A percentile compares a stretch with the other conserved stretches of the same genome.
Evolutionary conservation across 2,888 invertebrate genomes (phyloP).

Genomic region (Hirtodrosophila confusa): DNA sequence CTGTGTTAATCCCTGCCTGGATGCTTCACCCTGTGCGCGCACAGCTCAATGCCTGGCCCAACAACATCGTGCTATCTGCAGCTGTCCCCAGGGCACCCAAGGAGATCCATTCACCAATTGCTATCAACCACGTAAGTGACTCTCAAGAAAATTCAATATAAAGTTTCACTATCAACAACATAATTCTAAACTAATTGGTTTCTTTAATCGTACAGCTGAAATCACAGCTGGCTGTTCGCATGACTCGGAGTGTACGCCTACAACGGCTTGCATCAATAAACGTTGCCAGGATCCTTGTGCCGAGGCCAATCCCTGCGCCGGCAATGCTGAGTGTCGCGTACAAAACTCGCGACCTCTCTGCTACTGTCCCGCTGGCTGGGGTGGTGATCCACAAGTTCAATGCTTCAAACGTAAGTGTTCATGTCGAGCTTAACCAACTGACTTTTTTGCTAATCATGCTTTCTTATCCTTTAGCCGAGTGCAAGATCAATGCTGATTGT

Average conservation of each 20-base stretch:
- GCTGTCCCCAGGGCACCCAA: slow-evolving; percentile 89
- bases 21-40: slow-evolving; percentile 88
- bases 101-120: slow-evolving; percentile 94
- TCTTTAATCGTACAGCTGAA: slow-evolving; percentile 54
- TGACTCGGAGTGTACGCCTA: slow-evolving; percentile 90
- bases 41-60: slow-evolving; percentile 91
- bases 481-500: slow-evolving; percentile 91
- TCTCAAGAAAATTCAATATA: too few relatives aligned
- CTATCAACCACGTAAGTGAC: slow-evolving; percentile 82
- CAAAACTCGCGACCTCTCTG: slow-evolving; percentile 92
- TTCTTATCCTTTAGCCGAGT: slow-evolving; percentile 87
- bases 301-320: slow-evolving; percentile 91
- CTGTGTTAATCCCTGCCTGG: slow-evolving; percentile 91
- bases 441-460: background rate
- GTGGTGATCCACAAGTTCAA: slow-evolving; percentile 93
- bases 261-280: slow-evolving; percentile 91
- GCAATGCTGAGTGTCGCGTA: slow-evolving; percentile 91
- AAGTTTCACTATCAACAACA: background rate
- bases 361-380: slow-evolving; percentile 92
- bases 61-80: slow-evolving; percentile 91
- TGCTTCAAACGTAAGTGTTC: slow-evolving; percentile 92
- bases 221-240: slow-evolving; percentile 88
- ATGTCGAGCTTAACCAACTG: background rate
- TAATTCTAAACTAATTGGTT: background rate
- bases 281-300: slow-evolving; percentile 93